Conservation (phyloP, 2,888 invertebrate genomes). For the Scrobipalpa costella region DNA sequence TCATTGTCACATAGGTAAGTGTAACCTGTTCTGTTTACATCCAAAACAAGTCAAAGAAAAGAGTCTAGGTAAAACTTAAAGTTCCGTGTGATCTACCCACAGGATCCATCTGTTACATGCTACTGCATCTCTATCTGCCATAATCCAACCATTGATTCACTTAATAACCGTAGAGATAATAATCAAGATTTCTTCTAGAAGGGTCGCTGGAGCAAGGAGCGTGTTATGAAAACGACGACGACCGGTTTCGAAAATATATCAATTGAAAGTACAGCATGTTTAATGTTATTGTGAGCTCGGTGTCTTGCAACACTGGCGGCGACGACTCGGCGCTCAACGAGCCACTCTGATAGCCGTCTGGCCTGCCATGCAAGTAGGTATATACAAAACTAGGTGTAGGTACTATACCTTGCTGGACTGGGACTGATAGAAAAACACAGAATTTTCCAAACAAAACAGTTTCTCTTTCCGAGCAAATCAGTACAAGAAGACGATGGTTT, state of each 20-base stretch:
- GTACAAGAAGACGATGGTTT: too few relatives aligned
- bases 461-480: too few relatives aligned
- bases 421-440: too few relatives aligned
- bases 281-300: conserved; percentile 70
- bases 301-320: conserved; percentile 57
- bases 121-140: background rate
- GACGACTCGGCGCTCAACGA: conserved; percentile 50
- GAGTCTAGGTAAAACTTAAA: too few relatives aligned
- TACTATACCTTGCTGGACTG: too few relatives aligned
- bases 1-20: background rate
- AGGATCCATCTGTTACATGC: background rate
- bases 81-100: background rate
- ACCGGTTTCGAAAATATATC: conserved; percentile 78
- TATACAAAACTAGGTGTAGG: too few relatives aligned
- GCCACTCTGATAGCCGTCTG: conserved; percentile 55
- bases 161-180: background rate
- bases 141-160: background rate
- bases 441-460: too few relatives aligned
- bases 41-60: too few relatives aligned
- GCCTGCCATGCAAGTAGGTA: conserved; percentile 23
- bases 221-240: conserved; percentile 72
- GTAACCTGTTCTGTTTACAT: too few relatives aligned
- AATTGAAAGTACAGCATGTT: conserved; percentile 72
- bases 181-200: conserved; percentile 37
- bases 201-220: conserved; percentile 43